phyloP scores from a whole-genome alignment of 2,888 invertebrate genomes.

The Dione juno region DNA sequence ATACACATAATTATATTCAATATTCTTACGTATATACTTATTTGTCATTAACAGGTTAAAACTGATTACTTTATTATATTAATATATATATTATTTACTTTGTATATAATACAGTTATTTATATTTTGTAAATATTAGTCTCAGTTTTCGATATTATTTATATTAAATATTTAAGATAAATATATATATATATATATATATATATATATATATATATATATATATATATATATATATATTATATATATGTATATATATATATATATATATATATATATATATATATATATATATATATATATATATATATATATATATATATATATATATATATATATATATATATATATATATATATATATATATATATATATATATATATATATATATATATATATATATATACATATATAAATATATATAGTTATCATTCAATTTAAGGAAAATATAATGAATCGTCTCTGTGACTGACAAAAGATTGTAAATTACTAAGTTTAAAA shows the following conservation, averaged over 20 bases:
- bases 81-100: not conserved
- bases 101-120: not conserved
- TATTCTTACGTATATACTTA: not conserved
- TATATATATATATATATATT: no score
- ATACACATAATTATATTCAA: constrained; percentile 3
- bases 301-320: no score
- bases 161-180: not conserved
- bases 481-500: not conserved
- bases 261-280: no score
- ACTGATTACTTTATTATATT: not conserved
- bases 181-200: no score
- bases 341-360: no score
- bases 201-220: no score
- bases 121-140: not conserved
- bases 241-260: no score
- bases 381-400: no score
- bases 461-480: not conserved
- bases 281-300: no score
- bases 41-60: not conserved
- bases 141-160: not conserved
- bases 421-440: not conserved
- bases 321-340: no score
- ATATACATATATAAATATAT: no score
- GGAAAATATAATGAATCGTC: not conserved
- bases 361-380: no score